phyloP scores from a whole-genome alignment of 2,113 vertebrate species.

The Cisticola juncidis region DNA sequence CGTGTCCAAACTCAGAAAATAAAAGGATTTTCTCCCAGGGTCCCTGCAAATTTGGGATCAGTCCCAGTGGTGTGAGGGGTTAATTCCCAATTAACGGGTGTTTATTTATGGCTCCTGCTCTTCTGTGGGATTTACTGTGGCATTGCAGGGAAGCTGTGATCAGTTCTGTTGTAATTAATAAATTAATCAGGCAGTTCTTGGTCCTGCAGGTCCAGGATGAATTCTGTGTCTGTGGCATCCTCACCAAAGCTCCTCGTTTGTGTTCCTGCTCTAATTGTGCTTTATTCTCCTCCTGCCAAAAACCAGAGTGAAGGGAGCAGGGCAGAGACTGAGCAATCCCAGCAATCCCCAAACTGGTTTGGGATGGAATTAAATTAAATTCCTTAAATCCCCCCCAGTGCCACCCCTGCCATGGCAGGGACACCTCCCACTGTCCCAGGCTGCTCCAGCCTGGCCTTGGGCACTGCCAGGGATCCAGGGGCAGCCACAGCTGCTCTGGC shows the following conservation, averaged over 20 bases:
- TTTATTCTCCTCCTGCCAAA: neutral
- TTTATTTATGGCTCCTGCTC: neutral
- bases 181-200: neutral
- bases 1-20: neutral
- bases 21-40: rapidly evolving
- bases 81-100: neutral
- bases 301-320: neutral
- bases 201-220: neutral
- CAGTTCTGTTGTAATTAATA: neutral
- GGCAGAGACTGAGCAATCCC: neutral
- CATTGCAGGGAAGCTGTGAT: neutral
- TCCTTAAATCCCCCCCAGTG: rapidly evolving
- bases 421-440: neutral
- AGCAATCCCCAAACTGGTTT: neutral
- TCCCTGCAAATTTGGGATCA: neutral
- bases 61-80: neutral
- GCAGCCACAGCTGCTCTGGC: neutral
- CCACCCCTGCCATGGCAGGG: neutral
- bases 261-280: neutral
- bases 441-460: neutral
- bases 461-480: neutral
- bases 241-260: neutral
- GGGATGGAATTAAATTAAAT: too few species aligned
- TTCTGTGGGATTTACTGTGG: rapidly evolving
- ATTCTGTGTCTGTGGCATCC: neutral